These are phyloP conservation scores for Pheosia gnoma DNA, from an alignment of 2,888 invertebrate genomes.

Conservation along the genomic window DNA sequence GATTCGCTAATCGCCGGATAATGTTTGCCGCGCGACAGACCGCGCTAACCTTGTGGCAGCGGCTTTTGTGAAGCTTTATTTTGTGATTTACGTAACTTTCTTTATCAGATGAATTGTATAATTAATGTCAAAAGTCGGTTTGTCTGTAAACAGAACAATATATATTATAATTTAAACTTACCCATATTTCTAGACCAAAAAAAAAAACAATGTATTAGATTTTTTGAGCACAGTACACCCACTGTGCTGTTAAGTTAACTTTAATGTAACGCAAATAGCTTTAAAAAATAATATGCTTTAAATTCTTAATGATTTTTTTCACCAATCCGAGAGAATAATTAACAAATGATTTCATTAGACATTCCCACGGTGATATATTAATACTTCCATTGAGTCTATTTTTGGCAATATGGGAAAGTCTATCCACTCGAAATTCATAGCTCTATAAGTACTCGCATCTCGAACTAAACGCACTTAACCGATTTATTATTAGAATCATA, in stretches of 20 bases:
- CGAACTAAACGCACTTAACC: background rate
- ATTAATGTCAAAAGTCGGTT: background rate
- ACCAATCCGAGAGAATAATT: no score
- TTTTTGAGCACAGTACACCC: no score
- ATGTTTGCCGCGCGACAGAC: constrained; percentile 39
- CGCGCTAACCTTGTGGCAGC: constrained; percentile 45
- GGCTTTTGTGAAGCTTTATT: constrained; percentile 31
- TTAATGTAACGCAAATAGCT: no score
- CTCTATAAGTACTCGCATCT: constrained; percentile 1
- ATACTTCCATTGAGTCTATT: constrained; percentile 3
- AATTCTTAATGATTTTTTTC: no score
- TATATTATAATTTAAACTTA: no score
- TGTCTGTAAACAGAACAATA: no score
- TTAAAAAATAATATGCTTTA: no score
- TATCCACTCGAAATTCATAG: constrained; percentile 8
- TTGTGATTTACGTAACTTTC: constrained; percentile 13
- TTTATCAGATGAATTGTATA: background rate
- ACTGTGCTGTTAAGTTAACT: no score
- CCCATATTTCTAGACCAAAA: no score
- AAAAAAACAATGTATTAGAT: no score
- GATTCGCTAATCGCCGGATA: constrained; percentile 52
- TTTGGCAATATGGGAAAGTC: constrained; percentile 8
- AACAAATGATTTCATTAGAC: background rate
- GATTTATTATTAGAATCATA: background rate
- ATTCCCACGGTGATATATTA: constrained; percentile 14